These are phyloP conservation scores for Nephrotoma flavescens DNA, from an alignment of 2,888 invertebrate genomes.

Conservation along the genomic window DNA sequence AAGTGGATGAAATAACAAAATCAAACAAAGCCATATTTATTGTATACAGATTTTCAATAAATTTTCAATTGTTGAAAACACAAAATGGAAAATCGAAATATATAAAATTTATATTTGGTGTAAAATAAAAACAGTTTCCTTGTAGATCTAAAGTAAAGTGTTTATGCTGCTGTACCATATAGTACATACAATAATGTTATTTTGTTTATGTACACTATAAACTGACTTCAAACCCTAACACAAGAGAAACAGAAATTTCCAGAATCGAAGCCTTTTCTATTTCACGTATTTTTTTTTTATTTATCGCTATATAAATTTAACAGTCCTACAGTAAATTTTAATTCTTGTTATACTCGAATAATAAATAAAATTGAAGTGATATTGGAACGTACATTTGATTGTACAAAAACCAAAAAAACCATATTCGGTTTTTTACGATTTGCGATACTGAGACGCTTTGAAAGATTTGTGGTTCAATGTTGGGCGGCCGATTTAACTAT, in stretches of 20 bases:
- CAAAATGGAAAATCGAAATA: background rate
- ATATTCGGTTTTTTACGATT: background rate
- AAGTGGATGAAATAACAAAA: background rate
- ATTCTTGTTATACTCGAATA: background rate
- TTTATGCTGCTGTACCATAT: background rate
- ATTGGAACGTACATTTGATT: background rate
- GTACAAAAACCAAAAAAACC: background rate
- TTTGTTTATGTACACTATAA: background rate
- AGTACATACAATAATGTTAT: background rate
- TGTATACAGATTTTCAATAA: background rate
- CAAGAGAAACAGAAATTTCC: background rate
- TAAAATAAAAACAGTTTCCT: background rate
- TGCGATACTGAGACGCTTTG: background rate
- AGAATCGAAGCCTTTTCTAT: background rate
- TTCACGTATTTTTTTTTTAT: background rate
- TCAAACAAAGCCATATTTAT: background rate
- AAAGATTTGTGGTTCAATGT: background rate
- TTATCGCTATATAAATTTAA: background rate
- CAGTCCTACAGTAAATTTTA: background rate
- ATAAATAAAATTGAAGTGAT: background rate
- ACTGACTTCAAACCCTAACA: background rate
- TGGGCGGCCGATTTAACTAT: background rate
- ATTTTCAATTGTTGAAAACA: background rate
- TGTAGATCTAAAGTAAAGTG: background rate
- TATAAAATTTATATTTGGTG: background rate